Base-by-base conservation (phyloP, 2,113 vertebrate genomes). In the Sakesphorus luctuosus region DNA sequence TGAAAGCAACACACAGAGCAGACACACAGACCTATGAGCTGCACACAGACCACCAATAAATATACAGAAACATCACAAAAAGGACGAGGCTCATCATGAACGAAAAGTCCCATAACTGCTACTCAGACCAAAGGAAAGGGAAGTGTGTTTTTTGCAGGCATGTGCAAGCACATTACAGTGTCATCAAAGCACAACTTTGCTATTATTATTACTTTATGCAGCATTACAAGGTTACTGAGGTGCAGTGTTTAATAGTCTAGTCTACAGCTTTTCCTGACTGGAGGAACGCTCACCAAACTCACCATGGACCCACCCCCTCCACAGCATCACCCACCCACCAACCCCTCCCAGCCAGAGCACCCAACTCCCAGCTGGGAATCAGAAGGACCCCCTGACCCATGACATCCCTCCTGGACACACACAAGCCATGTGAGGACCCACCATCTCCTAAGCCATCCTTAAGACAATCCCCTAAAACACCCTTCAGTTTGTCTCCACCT, bases 201-300 rank as follows among this genome's bases (percentile, higher is more conserved):
- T 97, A 98, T 98, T 98, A 97, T 98, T 98, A 97, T 98, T 98
- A 98, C 96, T 98, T 98, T 98, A 98, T 98, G 98, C 98, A 99
- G 99, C 98, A 99, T 98, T 98, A 98, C 97, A 98, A 99, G 98
- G 98, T 98, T 98, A 98, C 97, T 98, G 99, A 99, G 99, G 99
- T 99, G 99, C 98, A 98, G 97, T 98, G 98, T 98, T 98, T 97
- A 95, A 98, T 96, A 97, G 97, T 97, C 93, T 98, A 97, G 97
- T 97, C 95, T 96, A 97, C 96, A 93, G 93, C 96, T 94, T 95
- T 87, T 95, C 93, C 78, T 69, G 65, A 80, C 97, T 52, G 78
- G 89, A 98, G 97, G 96, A 98, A 98, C 93, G 97, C 97, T 98
- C 98, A 97, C 97, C 97, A 98, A 98, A 98, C 96, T 95, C 95